phyloP scores from a whole-genome alignment of 2,797 vertebrate genomes.

The Argya squamiceps region DNA sequence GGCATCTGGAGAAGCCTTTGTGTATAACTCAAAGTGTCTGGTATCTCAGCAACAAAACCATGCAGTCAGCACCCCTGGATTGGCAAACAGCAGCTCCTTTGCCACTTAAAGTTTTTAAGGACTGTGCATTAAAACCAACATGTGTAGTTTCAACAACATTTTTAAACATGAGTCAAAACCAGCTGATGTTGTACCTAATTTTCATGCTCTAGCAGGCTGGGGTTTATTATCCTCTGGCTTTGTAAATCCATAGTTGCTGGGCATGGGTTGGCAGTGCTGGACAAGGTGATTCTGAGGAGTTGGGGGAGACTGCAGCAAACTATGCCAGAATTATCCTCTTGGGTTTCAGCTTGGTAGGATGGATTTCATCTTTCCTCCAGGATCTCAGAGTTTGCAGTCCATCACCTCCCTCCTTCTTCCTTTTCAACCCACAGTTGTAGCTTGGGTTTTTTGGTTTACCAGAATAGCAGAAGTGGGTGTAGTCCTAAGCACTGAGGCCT shows the following conservation, averaged over 20 bases:
- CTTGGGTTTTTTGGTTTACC: neutral
- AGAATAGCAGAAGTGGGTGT: neutral
- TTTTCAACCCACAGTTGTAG: neutral
- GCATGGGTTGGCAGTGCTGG: neutral
- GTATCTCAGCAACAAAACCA: neutral
- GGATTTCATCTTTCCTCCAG: neutral
- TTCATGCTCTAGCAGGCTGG: neutral
- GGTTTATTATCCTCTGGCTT: neutral
- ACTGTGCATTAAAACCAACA: neutral
- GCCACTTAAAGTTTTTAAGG: neutral
- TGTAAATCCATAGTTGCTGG: neutral
- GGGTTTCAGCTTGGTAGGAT: neutral
- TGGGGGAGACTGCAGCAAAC: neutral
- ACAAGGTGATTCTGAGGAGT: neutral
- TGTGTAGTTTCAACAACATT: neutral
- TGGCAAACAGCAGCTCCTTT: neutral
- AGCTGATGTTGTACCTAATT: neutral
- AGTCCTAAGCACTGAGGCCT: neutral
- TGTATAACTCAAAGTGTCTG: neutral
- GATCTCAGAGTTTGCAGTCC: neutral
- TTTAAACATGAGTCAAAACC: neutral
- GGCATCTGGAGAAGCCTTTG: neutral
- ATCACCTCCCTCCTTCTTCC: neutral
- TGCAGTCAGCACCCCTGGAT: accelerated
- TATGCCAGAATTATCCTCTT: neutral